Evolutionary conservation across 2,113 vertebrate genomes (phyloP).

Genomic region (Actenoides hombroni): DNA sequence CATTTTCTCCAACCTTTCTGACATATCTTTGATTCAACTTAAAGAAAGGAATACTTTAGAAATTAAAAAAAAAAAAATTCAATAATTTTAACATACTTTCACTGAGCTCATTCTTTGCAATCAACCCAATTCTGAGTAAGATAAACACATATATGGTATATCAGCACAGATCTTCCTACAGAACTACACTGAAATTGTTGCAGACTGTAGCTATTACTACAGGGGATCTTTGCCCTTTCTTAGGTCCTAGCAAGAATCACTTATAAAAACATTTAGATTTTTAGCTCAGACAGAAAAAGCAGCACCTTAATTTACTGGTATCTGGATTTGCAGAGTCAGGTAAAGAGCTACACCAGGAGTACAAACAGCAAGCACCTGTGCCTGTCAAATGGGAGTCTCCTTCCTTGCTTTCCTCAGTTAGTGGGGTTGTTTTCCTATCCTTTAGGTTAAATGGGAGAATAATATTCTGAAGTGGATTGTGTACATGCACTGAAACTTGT

Average conservation of each 20-base stretch:
- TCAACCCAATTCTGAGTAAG: neutral
- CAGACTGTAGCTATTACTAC: neutral
- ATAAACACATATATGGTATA: neutral
- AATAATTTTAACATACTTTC: neutral
- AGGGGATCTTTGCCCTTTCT: neutral
- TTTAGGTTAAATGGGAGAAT: neutral
- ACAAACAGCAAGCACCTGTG: neutral
- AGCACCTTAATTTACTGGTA: neutral
- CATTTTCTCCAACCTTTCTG: neutral
- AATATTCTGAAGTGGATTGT: neutral
- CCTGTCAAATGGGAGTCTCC: neutral
- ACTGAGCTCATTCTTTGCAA: neutral
- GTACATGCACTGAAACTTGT: neutral
- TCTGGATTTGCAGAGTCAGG: neutral
- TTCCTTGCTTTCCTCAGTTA: neutral
- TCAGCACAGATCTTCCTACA: neutral
- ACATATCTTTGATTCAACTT: neutral
- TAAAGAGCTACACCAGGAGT: neutral
- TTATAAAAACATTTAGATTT: neutral
- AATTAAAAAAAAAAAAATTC: no score
- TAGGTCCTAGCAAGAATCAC: neutral
- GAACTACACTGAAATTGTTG: neutral
- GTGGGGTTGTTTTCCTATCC: neutral
- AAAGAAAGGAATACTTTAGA: neutral
- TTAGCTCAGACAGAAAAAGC: neutral